Evolutionary conservation across 2,113 vertebrate species (phyloP).

Genomic region (Clupea harengus): DNA sequence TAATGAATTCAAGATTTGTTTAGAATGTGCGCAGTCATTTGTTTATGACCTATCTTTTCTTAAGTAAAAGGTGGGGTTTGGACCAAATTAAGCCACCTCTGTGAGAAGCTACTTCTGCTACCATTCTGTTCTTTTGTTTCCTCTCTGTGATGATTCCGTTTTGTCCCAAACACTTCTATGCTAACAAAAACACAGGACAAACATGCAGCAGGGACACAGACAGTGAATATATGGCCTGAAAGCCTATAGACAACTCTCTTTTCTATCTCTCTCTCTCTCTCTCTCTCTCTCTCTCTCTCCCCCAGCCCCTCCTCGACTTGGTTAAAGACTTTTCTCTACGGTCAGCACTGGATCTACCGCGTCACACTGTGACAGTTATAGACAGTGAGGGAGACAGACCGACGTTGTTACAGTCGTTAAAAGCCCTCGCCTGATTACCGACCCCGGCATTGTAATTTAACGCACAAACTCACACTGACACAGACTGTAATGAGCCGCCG

Average conservation of each 20-base stretch:
- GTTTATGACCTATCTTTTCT: background rate
- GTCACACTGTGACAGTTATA: background rate
- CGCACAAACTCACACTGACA: constrained; percentile 40
- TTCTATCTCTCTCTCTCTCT: background rate
- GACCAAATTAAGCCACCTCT: background rate
- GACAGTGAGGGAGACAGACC: background rate
- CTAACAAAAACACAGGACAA: too few species aligned
- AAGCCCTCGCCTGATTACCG: constrained; percentile 36
- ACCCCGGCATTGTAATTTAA: constrained; percentile 59
- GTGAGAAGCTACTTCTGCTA: background rate
- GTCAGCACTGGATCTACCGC: background rate
- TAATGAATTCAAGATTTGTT: background rate
- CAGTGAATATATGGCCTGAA: too few species aligned
- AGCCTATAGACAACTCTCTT: too few species aligned
- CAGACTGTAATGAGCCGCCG: constrained; percentile 30
- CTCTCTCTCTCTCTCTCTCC: background rate
- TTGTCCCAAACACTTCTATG: too few species aligned
- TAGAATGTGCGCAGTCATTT: background rate
- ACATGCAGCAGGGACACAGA: too few species aligned
- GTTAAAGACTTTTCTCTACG: background rate
- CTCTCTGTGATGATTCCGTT: too few species aligned
- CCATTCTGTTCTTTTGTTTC: background rate
- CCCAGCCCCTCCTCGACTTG: background rate
- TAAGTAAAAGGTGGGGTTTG: background rate
- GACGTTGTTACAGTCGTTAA: background rate